Conservation (phyloP, 2,113 vertebrate genomes). For the Epinephelus cyanopodus region DNA sequence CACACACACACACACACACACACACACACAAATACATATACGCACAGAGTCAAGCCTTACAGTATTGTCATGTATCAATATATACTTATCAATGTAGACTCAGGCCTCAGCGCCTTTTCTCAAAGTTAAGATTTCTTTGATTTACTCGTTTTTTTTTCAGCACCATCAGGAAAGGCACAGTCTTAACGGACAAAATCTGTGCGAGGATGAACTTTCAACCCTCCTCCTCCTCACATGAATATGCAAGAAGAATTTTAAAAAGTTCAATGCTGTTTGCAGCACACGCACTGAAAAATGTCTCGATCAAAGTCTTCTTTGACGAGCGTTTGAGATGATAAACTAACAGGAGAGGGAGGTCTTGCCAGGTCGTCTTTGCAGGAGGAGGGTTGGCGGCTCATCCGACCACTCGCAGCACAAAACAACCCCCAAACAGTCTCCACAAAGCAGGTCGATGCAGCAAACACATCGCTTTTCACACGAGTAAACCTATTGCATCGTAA, state of each 20-base stretch:
- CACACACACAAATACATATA: constrained; percentile 34
- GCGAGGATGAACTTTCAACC: constrained; percentile 61
- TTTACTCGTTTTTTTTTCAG: constrained; percentile 83
- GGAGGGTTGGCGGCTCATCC: constrained; percentile 55
- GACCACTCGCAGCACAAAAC: constrained; percentile 25
- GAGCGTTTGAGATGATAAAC: constrained; percentile 51
- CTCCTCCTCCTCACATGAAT: constrained; percentile 35
- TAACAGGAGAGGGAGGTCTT: background rate
- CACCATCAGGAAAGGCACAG: constrained; percentile 98
- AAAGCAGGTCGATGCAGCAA: constrained; percentile 35
- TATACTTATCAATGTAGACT: constrained; percentile 65
- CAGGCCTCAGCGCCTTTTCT: constrained; percentile 62
- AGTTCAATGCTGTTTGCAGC: background rate
- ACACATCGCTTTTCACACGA: constrained; percentile 29
- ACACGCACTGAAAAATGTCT: background rate
- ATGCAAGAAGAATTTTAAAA: background rate
- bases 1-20: constrained; percentile 31
- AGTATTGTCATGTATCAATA: constrained; percentile 74
- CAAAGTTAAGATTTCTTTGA: constrained; percentile 84
- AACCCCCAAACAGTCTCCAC: constrained; percentile 27
- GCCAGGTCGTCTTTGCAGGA: constrained; percentile 29
- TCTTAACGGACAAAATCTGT: constrained; percentile 83
- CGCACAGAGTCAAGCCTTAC: constrained; percentile 65
- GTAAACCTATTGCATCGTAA: constrained; percentile 75
- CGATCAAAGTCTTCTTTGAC: background rate